Evolutionary conservation across 2,888 invertebrate genomes (phyloP).

Genomic region (Stenichneumon culpator): DNA sequence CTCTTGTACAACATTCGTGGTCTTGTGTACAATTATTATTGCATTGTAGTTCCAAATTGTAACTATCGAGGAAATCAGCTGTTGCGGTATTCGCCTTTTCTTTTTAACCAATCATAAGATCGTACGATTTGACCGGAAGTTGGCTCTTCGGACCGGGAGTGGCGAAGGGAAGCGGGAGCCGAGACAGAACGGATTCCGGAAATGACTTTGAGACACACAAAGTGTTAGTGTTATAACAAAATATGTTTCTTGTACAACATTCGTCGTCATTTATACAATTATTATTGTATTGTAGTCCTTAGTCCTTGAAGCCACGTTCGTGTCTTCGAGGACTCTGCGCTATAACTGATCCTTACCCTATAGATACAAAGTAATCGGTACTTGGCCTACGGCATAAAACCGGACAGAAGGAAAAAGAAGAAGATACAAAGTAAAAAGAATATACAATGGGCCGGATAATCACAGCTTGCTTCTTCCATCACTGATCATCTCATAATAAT

Average conservation of each 20-base stretch:
- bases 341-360: neutral
- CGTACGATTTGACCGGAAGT: neutral
- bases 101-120: neutral
- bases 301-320: neutral
- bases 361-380: neutral
- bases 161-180: neutral
- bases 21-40: slow-evolving; percentile 20
- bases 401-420: too few species aligned
- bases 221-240: slow-evolving; percentile 43
- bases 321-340: neutral
- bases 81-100: slow-evolving; percentile 11
- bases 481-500: neutral
- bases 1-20: slow-evolving; percentile 31
- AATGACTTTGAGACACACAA: too few species aligned
- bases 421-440: neutral
- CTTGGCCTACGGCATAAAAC: too few species aligned
- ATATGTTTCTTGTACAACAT: slow-evolving; percentile 53
- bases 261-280: slow-evolving; percentile 28
- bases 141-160: neutral
- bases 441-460: neutral
- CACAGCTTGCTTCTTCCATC: neutral
- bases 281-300: slow-evolving; percentile 25
- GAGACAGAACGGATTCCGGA: too few species aligned
- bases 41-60: slow-evolving; percentile 72
- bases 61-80: slow-evolving; percentile 68